Percentiles rank a stretch among this genome's conserved stretches.
phyloP scores from a whole-genome alignment of 2,797 vertebrate genomes.

The Podargus strigoides region DNA sequence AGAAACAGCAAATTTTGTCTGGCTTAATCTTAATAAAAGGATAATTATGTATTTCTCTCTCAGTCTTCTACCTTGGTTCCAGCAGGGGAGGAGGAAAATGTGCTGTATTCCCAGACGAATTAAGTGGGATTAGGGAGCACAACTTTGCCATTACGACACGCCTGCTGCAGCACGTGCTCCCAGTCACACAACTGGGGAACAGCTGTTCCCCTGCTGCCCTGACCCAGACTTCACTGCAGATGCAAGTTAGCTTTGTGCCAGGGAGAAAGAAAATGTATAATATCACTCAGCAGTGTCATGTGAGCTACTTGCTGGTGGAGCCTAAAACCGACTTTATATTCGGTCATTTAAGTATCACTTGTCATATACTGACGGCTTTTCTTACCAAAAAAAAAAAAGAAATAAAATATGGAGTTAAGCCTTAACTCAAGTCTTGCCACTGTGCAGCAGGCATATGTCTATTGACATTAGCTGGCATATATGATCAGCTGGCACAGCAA shows the following conservation, averaged over 20 bases:
- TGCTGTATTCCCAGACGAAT: background rate
- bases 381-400: background rate
- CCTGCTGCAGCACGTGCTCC: background rate
- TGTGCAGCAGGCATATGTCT: background rate
- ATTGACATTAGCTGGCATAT: background rate
- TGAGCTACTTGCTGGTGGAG: background rate
- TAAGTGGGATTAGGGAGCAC: background rate
- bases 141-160: rapidly evolving
- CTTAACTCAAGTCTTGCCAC: background rate
- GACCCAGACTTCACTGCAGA: background rate
- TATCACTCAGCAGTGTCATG: no score
- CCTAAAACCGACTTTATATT: background rate
- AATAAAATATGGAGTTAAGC: background rate
- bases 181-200: background rate
- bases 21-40: background rate
- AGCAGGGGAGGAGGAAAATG: background rate
- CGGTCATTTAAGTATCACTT: background rate
- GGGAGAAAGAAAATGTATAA: background rate
- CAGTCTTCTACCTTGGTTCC: background rate
- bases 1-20: background rate
- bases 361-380: background rate
- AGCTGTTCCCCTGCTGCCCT: background rate
- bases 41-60: background rate
- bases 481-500: background rate
- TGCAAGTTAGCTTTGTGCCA: background rate